A percentile compares a stretch with the other conserved stretches of the same genome.
These are phyloP conservation scores for Atractosteus spatula DNA, from an alignment of 2,113 vertebrate genomes.

Conservation along the genomic window DNA sequence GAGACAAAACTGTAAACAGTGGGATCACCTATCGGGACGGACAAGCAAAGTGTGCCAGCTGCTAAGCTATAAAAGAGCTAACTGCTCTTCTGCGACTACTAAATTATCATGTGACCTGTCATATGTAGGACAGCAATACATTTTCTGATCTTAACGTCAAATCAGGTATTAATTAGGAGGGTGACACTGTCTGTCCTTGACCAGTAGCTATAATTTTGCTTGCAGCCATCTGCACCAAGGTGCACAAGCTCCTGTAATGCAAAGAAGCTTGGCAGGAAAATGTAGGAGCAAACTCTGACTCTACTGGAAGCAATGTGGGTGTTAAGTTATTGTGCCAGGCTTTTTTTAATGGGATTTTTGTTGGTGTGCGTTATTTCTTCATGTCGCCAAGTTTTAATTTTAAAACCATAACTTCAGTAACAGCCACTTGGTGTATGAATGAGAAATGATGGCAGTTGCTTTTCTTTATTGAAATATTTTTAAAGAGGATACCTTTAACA, in stretches of 20 bases:
- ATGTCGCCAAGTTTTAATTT: no score
- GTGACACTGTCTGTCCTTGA: conserved; percentile 12
- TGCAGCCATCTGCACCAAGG: conserved; percentile 15
- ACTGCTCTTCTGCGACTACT: not conserved
- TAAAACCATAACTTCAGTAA: no score
- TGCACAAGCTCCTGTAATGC: not conserved
- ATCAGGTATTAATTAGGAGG: not conserved
- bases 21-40: not conserved
- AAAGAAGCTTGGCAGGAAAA: not conserved
- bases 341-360: not conserved
- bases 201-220: not conserved
- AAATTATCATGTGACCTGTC: not conserved
- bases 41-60: not conserved
- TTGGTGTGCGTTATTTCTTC: not conserved
- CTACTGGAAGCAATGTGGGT: not conserved
- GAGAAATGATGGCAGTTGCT: no score
- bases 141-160: not conserved
- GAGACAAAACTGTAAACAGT: not conserved
- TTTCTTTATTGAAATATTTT: no score
- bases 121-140: not conserved
- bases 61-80: not conserved
- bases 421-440: no score
- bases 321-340: not conserved
- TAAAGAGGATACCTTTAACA: no score
- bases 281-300: not conserved